Percentiles rank a stretch among this genome's conserved stretches.
Conservation (phyloP, 2,797 vertebrate species). For the Catostomus latipinnis region DNA sequence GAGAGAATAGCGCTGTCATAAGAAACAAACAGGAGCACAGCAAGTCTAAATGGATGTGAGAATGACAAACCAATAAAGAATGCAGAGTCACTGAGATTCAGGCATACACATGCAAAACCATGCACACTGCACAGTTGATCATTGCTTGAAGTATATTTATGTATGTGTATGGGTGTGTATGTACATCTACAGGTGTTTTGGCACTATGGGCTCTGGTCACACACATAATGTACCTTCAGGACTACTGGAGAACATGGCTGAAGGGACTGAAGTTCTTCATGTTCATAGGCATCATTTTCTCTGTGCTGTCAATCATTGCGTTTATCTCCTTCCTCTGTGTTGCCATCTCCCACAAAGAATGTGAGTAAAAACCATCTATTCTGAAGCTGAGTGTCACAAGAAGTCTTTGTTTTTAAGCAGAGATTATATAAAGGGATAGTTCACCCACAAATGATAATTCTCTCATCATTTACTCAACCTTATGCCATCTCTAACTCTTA, state of each 20-base stretch:
- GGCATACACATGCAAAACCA: background rate
- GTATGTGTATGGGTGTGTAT: background rate
- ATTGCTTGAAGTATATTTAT: background rate
- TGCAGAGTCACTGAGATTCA: background rate
- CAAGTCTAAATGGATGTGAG: slow-evolving; percentile 21
- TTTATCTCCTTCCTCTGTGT: slow-evolving; percentile 86
- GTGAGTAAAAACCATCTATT: slow-evolving; percentile 74
- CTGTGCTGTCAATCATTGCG: slow-evolving; percentile 79
- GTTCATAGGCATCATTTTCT: slow-evolving; percentile 84
- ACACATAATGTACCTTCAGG: slow-evolving; percentile 95
- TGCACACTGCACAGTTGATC: background rate
- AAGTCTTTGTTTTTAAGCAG: background rate
- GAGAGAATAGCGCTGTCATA: background rate
- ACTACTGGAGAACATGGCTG: slow-evolving; percentile 96
- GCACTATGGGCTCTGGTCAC: slow-evolving; percentile 92
- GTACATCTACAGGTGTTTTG: slow-evolving; percentile 84
- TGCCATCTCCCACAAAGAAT: slow-evolving; percentile 83
- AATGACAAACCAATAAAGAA: slow-evolving; percentile 23
- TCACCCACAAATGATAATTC: no score
- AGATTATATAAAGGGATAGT: no score
- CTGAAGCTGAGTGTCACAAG: background rate
- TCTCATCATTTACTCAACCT: no score
- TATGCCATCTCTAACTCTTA: no score
- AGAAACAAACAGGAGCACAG: slow-evolving; percentile 20
- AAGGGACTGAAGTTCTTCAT: slow-evolving; percentile 94